These are phyloP conservation scores for Drosophila testacea DNA, from an alignment of 2,888 invertebrate genomes.

Conservation along the genomic window DNA sequence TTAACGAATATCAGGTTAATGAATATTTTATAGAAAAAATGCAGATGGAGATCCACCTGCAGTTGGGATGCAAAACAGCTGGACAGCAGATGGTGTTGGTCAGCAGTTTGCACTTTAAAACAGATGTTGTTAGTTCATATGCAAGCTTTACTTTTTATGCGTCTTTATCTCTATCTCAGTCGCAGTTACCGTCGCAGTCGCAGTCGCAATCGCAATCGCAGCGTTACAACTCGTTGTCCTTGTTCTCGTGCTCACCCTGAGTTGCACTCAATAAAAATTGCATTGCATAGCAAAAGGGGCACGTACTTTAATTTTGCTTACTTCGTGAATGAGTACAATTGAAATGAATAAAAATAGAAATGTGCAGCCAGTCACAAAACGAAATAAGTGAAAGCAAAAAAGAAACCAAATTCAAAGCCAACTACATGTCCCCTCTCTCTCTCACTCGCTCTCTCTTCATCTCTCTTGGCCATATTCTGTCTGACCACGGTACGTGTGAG, in stretches of 20 bases:
- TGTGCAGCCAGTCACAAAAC: constrained; percentile 32
- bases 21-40: constrained; percentile 67
- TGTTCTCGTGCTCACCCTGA: constrained; percentile 12
- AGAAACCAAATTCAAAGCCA: neutral
- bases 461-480: constrained; percentile 9
- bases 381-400: constrained; percentile 21
- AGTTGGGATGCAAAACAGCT: constrained; percentile 15
- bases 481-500: constrained; percentile 38
- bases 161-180: neutral
- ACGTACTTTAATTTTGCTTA: constrained; percentile 78
- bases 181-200: neutral
- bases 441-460: too few species aligned
- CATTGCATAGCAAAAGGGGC: constrained; percentile 69
- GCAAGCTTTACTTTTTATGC: constrained; percentile 18
- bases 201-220: neutral
- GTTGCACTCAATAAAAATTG: constrained; percentile 72
- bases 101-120: constrained; percentile 20
- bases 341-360: constrained; percentile 64
- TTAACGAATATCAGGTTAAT: constrained; percentile 77
- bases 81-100: constrained; percentile 6
- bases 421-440: neutral
- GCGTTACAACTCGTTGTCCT: constrained; percentile 1
- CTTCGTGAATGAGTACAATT: constrained; percentile 76
- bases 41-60: constrained; percentile 28
- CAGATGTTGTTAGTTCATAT: neutral